Conservation (phyloP, 2,888 invertebrate species). For the Halocaridina rubra region DNA sequence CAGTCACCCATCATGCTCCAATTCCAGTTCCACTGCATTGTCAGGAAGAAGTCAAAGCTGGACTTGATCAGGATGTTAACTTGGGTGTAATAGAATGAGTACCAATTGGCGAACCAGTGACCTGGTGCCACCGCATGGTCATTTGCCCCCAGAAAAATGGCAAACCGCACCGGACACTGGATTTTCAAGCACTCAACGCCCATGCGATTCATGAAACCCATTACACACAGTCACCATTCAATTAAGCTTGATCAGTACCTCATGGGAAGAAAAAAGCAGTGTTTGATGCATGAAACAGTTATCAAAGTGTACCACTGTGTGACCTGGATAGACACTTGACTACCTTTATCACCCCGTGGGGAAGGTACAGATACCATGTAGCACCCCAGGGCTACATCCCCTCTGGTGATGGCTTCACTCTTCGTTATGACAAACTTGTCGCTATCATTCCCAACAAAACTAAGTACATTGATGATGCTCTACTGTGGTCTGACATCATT, state of each 20-base stretch:
- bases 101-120: no score
- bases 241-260: background rate
- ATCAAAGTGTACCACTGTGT: conserved; percentile 9
- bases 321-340: background rate
- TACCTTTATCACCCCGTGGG: conserved; percentile 32
- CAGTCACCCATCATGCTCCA: no score
- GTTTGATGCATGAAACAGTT: conserved; percentile 26
- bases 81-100: no score
- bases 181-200: background rate
- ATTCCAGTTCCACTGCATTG: no score
- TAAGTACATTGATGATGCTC: background rate
- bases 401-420: conserved; percentile 16
- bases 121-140: background rate
- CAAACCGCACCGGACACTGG: background rate
- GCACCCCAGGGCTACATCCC: conserved; percentile 39
- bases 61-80: no score
- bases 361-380: conserved; percentile 15
- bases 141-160: conserved; percentile 2
- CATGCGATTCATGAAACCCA: background rate
- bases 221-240: background rate
- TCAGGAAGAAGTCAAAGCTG: no score
- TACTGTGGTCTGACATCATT: conserved; percentile 18
- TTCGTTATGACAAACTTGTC: conserved; percentile 4
- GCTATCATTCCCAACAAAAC: conserved; percentile 6
- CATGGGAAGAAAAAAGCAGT: background rate